Evolutionary conservation across 1,140 invertebrate species (phyloP), one percentile per base, ranked within the genome.

Genomic region (Cotesia vestalis): DNA sequence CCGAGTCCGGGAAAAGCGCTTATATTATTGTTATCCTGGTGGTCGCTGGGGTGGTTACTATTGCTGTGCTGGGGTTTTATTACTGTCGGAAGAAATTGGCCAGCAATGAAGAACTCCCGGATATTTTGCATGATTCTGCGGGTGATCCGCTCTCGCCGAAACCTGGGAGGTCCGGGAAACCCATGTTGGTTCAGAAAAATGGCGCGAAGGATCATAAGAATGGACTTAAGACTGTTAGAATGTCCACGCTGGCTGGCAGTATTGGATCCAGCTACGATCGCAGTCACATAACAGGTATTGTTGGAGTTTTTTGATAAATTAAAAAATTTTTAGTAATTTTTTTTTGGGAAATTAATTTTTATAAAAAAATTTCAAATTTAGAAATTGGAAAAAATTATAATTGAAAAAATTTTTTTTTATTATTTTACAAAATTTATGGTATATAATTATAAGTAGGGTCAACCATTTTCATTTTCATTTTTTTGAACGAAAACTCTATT

Each of bases 231-330:
- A 86, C 89, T 4, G 87, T 92, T 2, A 86, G 90, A 63, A 91
- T 93, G 90, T 92, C 91, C 0, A 90, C 90, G 36, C 76, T 92
- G 0, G 91, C 91, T 57, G 89, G 88, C 3, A 89, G 89, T 66
- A 88, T 90, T 74, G 88, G 88, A 67, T 90, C 89, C 5, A 91
- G 90, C 72, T 94, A 94, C 74, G 93, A 95, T 78, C 88, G 94
- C 17, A 92, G 92, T 83, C 92, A 94, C 74, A 91, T 95, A 8
- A 95, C 94, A 12, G 85, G 85, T 85, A 66, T n/a, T 8, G n/a
- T 36, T 55, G 36, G 11, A 3, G 3, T 11, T 11, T 52, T 52
- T 52, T 52, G 1, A 2, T 27, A 27, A 27, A 2, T 27, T 27
- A 3, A 27, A 27, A 27, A 3, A 27, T 27, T 2, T 27, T 27